Evolutionary conservation across 2,888 invertebrate species (phyloP).

Genomic region (Drosophila paracracens): DNA sequence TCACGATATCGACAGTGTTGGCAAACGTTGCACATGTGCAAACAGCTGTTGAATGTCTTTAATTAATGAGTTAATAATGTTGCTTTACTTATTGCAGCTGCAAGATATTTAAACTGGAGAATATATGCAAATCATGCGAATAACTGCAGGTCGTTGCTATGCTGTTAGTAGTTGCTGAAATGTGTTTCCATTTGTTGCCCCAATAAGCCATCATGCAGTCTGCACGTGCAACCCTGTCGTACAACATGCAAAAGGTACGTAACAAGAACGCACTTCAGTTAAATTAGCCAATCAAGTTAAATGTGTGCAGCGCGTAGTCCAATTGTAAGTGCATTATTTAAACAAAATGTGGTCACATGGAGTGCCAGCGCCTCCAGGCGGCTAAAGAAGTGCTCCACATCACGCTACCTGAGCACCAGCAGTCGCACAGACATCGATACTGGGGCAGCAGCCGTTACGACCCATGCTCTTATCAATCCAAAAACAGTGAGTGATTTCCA

Average conservation of each 20-base stretch:
- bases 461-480: slow-evolving; percentile 35
- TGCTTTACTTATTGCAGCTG: neutral
- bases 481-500: slow-evolving; percentile 82
- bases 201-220: slow-evolving; percentile 47
- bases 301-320: slow-evolving; percentile 65
- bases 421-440: neutral
- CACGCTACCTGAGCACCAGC: slow-evolving; percentile 20
- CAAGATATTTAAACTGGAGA: neutral
- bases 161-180: neutral
- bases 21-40: neutral
- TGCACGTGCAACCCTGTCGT: slow-evolving; percentile 27
- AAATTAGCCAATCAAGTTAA: slow-evolving; percentile 53
- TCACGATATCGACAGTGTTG: slow-evolving; percentile 29
- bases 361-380: slow-evolving; percentile 10
- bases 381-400: neutral
- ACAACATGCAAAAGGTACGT: slow-evolving; percentile 43
- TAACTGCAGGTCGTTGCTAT: neutral
- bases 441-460: slow-evolving; percentile 48
- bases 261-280: slow-evolving; percentile 50
- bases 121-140: neutral
- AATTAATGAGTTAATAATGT: slow-evolving; percentile 1
- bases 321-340: slow-evolving; percentile 54
- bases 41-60: slow-evolving; percentile 46
- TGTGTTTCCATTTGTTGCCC: neutral
- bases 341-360: slow-evolving; percentile 49